A percentile compares a stretch with the other conserved stretches of the same genome.
phyloP scores from a whole-genome alignment of 2,888 invertebrate species.

The Trypoxylon attenuatum region DNA sequence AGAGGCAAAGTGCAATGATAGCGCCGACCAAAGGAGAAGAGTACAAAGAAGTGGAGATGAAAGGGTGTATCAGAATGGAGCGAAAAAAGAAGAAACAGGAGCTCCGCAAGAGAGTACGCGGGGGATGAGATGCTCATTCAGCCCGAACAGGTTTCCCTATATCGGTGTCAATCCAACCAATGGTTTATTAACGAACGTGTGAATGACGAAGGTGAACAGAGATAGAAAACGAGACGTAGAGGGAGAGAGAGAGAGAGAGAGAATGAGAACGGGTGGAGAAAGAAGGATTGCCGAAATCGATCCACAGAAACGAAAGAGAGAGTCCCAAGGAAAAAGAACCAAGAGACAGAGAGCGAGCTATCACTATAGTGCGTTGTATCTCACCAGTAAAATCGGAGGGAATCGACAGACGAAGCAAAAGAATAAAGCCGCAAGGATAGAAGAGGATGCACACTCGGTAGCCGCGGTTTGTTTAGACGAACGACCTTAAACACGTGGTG shows the following conservation, averaged over 20 bases:
- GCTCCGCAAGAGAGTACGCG: slow-evolving; percentile 2
- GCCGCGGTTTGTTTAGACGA: slow-evolving; percentile 58
- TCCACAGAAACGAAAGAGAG: slow-evolving; percentile 34
- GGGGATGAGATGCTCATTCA: slow-evolving; percentile 60
- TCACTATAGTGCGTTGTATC: slow-evolving; percentile 31
- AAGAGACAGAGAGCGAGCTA: not conserved
- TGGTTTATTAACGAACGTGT: slow-evolving; percentile 71
- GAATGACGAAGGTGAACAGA: slow-evolving; percentile 54
- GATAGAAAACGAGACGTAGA: too few relatives aligned
- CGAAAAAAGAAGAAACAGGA: slow-evolving; percentile 6
- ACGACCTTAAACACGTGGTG: slow-evolving; percentile 64
- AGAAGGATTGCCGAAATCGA: slow-evolving; percentile 6
- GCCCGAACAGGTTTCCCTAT: slow-evolving; percentile 59
- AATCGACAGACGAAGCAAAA: slow-evolving; percentile 46
- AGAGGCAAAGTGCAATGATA: slow-evolving; percentile 12
- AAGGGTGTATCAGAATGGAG: not conserved
- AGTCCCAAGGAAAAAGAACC: not conserved
- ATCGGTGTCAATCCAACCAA: slow-evolving; percentile 73
- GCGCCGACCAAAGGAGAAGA: not conserved
- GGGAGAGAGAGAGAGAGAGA: too few relatives aligned
- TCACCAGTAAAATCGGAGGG: slow-evolving; percentile 41
- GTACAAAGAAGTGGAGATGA: slow-evolving; percentile 6
- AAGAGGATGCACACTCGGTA: slow-evolving; percentile 13
- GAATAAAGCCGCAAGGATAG: not conserved
- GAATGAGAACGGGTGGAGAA: too few relatives aligned